Evolutionary conservation across 2,888 invertebrate genomes (phyloP).

Genomic region (Yponomeuta evonymella): DNA sequence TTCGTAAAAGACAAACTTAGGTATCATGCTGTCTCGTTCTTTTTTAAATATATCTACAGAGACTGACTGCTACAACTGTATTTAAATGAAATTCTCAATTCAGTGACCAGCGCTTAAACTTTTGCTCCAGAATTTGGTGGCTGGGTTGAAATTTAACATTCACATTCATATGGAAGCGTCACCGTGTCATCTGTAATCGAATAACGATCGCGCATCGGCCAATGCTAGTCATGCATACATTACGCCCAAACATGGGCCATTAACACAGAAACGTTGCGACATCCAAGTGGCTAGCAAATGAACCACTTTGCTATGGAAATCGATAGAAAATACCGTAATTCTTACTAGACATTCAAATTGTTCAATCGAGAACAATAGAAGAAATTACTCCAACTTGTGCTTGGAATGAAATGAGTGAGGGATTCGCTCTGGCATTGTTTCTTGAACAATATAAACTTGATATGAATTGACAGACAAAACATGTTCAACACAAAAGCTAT

Average conservation of each 20-base stretch:
- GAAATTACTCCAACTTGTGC: background rate
- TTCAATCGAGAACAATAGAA: background rate
- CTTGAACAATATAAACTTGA: background rate
- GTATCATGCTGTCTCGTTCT: too few relatives aligned
- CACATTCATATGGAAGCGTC: conserved; percentile 22
- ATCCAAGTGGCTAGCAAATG: conserved; percentile 1
- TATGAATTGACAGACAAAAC: background rate
- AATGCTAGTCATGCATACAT: conserved; percentile 36
- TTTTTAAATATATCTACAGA: too few relatives aligned
- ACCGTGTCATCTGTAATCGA: conserved; percentile 27
- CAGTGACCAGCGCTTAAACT: too few relatives aligned
- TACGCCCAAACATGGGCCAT: conserved; percentile 41
- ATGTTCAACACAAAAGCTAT: background rate
- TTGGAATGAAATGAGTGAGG: background rate
- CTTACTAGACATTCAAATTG: background rate
- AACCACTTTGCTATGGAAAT: background rate
- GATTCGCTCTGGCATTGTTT: background rate
- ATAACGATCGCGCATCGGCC: conserved; percentile 32
- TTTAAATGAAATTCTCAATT: too few relatives aligned
- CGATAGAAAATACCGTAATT: conserved; percentile 3
- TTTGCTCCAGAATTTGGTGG: conserved; percentile 10
- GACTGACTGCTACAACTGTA: too few relatives aligned
- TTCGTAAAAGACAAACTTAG: too few relatives aligned
- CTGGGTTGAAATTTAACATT: conserved; percentile 37
- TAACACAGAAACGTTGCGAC: conserved; percentile 40